A percentile compares a stretch with the other conserved stretches of the same genome.
phyloP scores from a whole-genome alignment of 2,113 vertebrate species.

The Oreochromis aureus region DNA sequence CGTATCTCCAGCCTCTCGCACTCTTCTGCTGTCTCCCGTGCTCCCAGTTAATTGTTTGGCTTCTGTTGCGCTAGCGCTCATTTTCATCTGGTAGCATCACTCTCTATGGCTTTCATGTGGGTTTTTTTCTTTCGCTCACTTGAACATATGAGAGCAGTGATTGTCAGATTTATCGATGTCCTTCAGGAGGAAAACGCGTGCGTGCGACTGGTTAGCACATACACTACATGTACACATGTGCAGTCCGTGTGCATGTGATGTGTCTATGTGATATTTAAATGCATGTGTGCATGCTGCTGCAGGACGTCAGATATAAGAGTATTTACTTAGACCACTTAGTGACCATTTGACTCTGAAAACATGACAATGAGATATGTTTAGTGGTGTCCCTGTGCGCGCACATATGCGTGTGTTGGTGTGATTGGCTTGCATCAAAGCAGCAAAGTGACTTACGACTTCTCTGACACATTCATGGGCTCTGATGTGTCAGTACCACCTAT shows the following conservation, averaged over 20 bases:
- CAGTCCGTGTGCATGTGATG: not conserved
- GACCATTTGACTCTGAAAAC: slow-evolving; percentile 19
- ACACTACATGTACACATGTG: not conserved
- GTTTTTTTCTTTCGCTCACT: not conserved
- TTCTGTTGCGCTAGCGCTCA: not conserved
- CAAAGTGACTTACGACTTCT: slow-evolving; percentile 22
- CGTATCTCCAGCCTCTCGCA: not conserved
- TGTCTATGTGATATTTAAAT: not conserved
- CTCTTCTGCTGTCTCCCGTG: not conserved
- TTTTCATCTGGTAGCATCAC: not conserved
- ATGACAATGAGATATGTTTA: not conserved
- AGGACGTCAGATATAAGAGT: not conserved
- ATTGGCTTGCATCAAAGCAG: not conserved
- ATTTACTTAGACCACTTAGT: not conserved
- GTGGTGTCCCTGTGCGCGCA: not conserved
- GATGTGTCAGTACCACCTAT: slow-evolving; percentile 26
- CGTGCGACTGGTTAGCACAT: not conserved
- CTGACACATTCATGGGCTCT: slow-evolving; percentile 34
- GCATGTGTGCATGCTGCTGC: not conserved
- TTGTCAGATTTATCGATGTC: not conserved
- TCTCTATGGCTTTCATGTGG: not conserved
- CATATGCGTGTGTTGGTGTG: not conserved
- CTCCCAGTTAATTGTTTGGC: not conserved
- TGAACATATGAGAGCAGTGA: not conserved
- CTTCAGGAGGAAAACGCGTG: slow-evolving; percentile 15